Evolutionary conservation across 2,888 invertebrate genomes (phyloP), one percentile per base, ranked within the genome.

Genomic region (Hirtodrosophila alboralis): DNA sequence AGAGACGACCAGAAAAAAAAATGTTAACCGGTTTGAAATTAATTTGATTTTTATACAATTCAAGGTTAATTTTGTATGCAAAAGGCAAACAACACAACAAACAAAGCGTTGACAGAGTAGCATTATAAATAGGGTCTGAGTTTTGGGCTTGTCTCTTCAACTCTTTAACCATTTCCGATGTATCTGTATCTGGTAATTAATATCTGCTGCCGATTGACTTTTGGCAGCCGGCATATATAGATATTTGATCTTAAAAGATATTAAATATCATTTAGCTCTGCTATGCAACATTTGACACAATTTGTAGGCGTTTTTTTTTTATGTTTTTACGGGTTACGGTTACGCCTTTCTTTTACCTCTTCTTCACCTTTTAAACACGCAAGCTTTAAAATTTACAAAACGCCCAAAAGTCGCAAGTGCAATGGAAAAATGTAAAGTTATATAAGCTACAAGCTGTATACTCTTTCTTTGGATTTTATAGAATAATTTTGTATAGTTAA

Each of bases 11-110:
- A n/a, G n/a, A n/a, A 40, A 27, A 8, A 30, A 51, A 23, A 51
- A 45, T 48, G 43, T 40, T 48, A 80, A 77, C 84, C 78, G 81
- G 81, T 84, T 84, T 72, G n/a, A 62, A 54, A 51, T 59, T 49
- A 44, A 80, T 76, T 76, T 73, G 36, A 52, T 54, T 48, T 62
- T 54, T 40, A 41, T 47, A 40, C 3, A 49, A 60, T 76, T 84
- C 77, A 84, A 84, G 77, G 77, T 76, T 77, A 58, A 54, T 62
- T 72, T 66, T 23, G 49, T 71, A 75, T 47, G 58, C 71, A 59
- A 75, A 74, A 56, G 43, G 41, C 60, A 34, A 43, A 44, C 23
- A 40, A 28, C 28, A 14, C 36, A n/a, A 52, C 30, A n/a, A n/a
- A n/a, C n/a, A n/a, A n/a, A n/a, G n/a, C 18, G 67, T 45, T 59